A percentile compares a stretch with the other conserved stretches of the same genome.
These are phyloP conservation scores for Zaprionus obscuricornis DNA, from an alignment of 2,888 invertebrate genomes.

Conservation along the genomic window DNA sequence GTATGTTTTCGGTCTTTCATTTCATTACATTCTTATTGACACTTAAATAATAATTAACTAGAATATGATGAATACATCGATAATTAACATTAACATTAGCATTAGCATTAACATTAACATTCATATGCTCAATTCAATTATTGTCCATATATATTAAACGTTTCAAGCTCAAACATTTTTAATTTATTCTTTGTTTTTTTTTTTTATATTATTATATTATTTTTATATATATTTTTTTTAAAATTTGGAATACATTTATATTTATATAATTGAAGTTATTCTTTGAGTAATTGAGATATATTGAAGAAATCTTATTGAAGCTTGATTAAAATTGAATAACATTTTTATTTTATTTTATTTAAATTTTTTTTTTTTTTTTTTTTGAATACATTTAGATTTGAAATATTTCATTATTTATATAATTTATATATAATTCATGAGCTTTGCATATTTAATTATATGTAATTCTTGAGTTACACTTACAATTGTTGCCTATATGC, in stretches of 20 bases:
- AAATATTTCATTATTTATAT: conserved; percentile 19
- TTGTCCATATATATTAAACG: conserved; percentile 60
- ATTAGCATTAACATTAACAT: too few relatives aligned
- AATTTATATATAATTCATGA: conserved; percentile 42
- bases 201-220: conserved; percentile 34
- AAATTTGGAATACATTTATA: conserved; percentile 30
- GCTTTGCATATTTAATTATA: conserved; percentile 33
- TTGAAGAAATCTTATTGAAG: conserved; percentile 36
- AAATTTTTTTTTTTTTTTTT: not conserved
- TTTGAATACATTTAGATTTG: too few relatives aligned
- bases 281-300: conserved; percentile 43
- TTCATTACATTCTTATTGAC: conserved; percentile 54
- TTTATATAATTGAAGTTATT: conserved; percentile 13
- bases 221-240: conserved; percentile 7
- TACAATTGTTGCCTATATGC: conserved; percentile 61
- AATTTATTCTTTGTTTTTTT: conserved; percentile 10
- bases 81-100: too few relatives aligned
- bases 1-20: conserved; percentile 67
- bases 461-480: conserved; percentile 32
- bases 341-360: conserved; percentile 8
- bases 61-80: conserved; percentile 47
- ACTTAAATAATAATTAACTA: conserved; percentile 40
- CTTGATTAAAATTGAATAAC: conserved; percentile 34
- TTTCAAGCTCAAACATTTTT: conserved; percentile 58
- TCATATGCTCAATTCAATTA: conserved; percentile 57